Evolutionary conservation across 2,888 invertebrate genomes (phyloP).

Genomic region (Sminthurinus aureus): DNA sequence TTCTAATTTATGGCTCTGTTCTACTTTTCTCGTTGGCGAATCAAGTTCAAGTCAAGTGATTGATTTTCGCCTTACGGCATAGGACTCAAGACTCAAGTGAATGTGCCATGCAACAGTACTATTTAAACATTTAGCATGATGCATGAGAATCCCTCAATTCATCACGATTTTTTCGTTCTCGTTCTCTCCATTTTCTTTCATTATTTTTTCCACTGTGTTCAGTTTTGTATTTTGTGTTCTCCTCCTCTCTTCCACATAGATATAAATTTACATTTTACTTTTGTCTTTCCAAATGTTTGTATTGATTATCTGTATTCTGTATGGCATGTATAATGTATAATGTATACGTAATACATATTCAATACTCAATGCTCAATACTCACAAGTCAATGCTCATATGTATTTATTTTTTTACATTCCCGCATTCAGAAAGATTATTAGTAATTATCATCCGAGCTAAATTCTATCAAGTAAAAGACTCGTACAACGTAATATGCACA

Average conservation of each 20-base stretch:
- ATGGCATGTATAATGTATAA: background rate
- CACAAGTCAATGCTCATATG: too few species aligned
- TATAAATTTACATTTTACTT: slow-evolving; percentile 1
- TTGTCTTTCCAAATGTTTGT: background rate
- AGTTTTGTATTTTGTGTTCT: too few species aligned
- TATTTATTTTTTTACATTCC: background rate
- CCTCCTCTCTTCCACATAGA: background rate
- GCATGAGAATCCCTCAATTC: slow-evolving; percentile 18
- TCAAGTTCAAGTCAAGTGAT: slow-evolving; percentile 48
- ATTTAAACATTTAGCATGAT: background rate
- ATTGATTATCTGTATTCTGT: background rate
- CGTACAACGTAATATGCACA: background rate
- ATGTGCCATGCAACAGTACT: too few species aligned
- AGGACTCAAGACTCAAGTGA: too few species aligned
- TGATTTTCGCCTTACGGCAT: slow-evolving; percentile 49
- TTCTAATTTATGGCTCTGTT: slow-evolving; percentile 32
- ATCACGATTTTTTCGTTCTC: slow-evolving; percentile 13
- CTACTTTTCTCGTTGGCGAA: slow-evolving; percentile 37
- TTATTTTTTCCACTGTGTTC: too few species aligned
- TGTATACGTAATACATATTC: too few species aligned
- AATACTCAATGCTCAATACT: too few species aligned
- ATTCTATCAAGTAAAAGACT: background rate
- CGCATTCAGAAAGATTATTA: background rate
- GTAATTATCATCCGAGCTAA: background rate
- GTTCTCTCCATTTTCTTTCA: background rate